Percentiles rank a stretch among this genome's conserved stretches.
These are phyloP conservation scores for Scaptomyza cyrtandrae DNA, from an alignment of 2,888 invertebrate genomes.

Conservation along the genomic window DNA sequence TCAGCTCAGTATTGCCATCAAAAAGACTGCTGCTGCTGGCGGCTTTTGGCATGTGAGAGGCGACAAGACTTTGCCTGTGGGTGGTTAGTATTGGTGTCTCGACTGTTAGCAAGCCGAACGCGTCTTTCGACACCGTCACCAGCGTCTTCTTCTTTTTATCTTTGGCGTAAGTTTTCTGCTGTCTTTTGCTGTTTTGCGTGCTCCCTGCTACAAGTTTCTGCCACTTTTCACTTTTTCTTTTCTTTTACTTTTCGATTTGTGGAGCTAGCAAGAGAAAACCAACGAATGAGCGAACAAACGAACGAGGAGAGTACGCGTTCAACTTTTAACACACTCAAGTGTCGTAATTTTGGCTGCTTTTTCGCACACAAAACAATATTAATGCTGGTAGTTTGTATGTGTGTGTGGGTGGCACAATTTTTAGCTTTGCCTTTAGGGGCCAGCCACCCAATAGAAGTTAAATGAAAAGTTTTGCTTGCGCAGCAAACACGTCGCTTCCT, in stretches of 20 bases:
- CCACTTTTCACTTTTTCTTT: slow-evolving; percentile 74
- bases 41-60: slow-evolving; percentile 42
- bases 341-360: slow-evolving; percentile 82
- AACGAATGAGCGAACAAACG: slow-evolving; percentile 15
- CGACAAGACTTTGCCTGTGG: slow-evolving; percentile 5
- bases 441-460: slow-evolving; percentile 68
- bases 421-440: slow-evolving; percentile 21
- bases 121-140: slow-evolving; percentile 76
- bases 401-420: slow-evolving; percentile 14
- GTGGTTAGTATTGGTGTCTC: slow-evolving; percentile 25
- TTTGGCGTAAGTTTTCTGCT: slow-evolving; percentile 70
- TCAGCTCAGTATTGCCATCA: slow-evolving; percentile 41
- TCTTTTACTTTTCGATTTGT: slow-evolving; percentile 74
- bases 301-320: slow-evolving; percentile 52
- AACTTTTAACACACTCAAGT: slow-evolving; percentile 82
- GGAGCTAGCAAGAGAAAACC: slow-evolving; percentile 26
- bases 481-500: slow-evolving; percentile 80
- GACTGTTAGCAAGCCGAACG: slow-evolving; percentile 44
- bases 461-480: slow-evolving; percentile 82
- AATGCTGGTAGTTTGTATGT: slow-evolving; percentile 73
- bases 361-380: slow-evolving; percentile 81
- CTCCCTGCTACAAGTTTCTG: slow-evolving; percentile 60
- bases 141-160: slow-evolving; percentile 8
- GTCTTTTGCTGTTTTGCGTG: slow-evolving; percentile 80
- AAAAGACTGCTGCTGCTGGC: slow-evolving; percentile 25